Conservation (phyloP, 1,140 invertebrate species). For the Tyrophagus putrescentiae region DNA sequence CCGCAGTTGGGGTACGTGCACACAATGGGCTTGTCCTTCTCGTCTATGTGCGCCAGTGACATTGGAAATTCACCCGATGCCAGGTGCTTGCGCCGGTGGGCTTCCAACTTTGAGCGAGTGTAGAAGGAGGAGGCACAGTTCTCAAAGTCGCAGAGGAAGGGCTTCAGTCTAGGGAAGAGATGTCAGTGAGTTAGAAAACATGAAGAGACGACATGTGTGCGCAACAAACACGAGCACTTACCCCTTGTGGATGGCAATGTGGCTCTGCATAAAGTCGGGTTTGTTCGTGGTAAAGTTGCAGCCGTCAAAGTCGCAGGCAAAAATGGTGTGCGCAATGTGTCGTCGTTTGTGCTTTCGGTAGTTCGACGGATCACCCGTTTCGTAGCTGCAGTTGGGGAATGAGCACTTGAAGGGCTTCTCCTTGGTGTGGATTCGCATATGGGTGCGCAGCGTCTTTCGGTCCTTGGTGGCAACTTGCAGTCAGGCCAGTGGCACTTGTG, state of each 20-base stretch:
- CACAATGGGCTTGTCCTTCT: conserved; percentile 7
- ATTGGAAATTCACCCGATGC: conserved; percentile 15
- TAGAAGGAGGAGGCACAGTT: conserved; percentile 17
- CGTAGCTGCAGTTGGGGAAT: conserved; percentile 15
- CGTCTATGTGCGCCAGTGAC: conserved; percentile 9
- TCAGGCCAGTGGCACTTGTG: conserved; percentile 30
- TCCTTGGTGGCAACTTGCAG: conserved; percentile 36
- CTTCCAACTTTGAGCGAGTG: conserved; percentile 13
- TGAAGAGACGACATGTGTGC: not conserved
- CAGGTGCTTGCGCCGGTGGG: conserved; percentile 10
- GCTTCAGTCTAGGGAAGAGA: not conserved
- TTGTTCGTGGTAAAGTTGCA: conserved; percentile 16
- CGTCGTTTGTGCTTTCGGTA: conserved; percentile 11
- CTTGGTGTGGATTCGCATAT: conserved; percentile 81
- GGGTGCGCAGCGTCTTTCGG: conserved; percentile 57
- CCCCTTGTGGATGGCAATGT: conserved; percentile 14
- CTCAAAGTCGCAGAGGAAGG: conserved; percentile 13
- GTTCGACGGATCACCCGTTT: conserved; percentile 11
- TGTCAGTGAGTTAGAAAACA: not conserved
- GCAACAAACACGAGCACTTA: not conserved
- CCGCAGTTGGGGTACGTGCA: conserved; percentile 14
- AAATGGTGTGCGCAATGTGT: conserved; percentile 12
- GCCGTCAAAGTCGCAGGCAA: conserved; percentile 13
- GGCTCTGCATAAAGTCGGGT: conserved; percentile 16
- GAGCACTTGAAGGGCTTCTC: conserved; percentile 29